Evolutionary conservation across 2,888 invertebrate species (phyloP).

Genomic region (Pristionchus fissidentatus): DNA sequence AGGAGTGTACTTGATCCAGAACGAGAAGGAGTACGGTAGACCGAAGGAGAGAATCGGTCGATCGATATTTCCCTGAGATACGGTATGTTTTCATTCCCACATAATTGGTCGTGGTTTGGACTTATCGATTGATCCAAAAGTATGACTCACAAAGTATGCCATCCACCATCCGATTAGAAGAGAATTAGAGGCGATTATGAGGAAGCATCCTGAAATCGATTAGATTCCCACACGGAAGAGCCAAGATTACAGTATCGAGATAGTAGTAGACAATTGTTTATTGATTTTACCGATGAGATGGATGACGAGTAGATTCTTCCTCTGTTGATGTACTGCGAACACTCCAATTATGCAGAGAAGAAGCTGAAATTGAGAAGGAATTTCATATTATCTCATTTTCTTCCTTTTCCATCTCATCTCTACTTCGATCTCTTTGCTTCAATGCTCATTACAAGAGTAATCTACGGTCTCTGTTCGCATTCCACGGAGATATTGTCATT

Average conservation of each 20-base stretch:
- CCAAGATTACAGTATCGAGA: not conserved
- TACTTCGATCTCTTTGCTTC: not conserved
- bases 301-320: conserved; percentile 20
- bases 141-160: conserved; percentile 19
- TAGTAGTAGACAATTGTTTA: not conserved
- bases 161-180: conserved; percentile 43
- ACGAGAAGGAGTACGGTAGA: conserved; percentile 40
- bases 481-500: not conserved
- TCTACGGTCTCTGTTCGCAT: not conserved
- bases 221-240: no score
- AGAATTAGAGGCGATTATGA: not conserved
- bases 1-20: conserved; percentile 46
- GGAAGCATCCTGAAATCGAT: conserved; percentile 26
- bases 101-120: no score
- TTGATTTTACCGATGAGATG: conserved; percentile 11
- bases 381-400: not conserved
- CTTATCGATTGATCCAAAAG: not conserved
- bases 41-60: conserved; percentile 44
- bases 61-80: conserved; percentile 19
- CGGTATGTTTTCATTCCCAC: not conserved
- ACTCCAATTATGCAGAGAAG: conserved; percentile 37
- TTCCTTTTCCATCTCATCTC: not conserved
- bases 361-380: not conserved
- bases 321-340: conserved; percentile 39
- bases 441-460: not conserved